These are phyloP conservation scores for Ptilonorhynchus violaceus DNA, from an alignment of 2,113 vertebrate genomes.

Conservation along the genomic window DNA sequence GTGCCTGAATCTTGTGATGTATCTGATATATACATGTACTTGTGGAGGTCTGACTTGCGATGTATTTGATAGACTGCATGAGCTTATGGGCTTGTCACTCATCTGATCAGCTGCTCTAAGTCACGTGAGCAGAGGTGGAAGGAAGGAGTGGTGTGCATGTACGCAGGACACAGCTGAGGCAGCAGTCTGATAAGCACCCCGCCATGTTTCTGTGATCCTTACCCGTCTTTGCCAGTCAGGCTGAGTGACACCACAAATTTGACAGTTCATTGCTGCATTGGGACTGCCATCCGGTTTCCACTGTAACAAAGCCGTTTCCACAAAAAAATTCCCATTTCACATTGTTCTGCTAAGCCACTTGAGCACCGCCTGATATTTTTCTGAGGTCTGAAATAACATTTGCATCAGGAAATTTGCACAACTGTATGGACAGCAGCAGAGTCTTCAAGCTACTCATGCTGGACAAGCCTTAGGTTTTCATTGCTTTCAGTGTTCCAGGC, in stretches of 20 bases:
- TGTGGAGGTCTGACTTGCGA: background rate
- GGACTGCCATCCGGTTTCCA: background rate
- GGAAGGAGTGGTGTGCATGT: background rate
- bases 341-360: background rate
- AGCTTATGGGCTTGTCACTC: background rate
- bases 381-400: background rate
- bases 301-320: background rate
- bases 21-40: background rate
- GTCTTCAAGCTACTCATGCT: background rate
- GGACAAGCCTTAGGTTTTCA: background rate
- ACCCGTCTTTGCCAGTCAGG: background rate
- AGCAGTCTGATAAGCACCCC: background rate
- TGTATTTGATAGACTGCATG: background rate
- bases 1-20: background rate
- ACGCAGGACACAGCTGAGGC: background rate
- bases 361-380: background rate
- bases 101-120: background rate
- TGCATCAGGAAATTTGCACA: background rate
- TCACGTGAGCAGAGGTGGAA: background rate
- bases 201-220: background rate
- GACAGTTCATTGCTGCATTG: background rate
- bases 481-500: background rate
- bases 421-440: too few relatives aligned
- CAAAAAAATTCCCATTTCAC: background rate
- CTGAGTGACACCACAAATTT: background rate